Evolutionary conservation across 2,113 vertebrate genomes (phyloP), one percentile per base, ranked within the genome.

Genomic region (Ictidomys tridecemlineatus): DNA sequence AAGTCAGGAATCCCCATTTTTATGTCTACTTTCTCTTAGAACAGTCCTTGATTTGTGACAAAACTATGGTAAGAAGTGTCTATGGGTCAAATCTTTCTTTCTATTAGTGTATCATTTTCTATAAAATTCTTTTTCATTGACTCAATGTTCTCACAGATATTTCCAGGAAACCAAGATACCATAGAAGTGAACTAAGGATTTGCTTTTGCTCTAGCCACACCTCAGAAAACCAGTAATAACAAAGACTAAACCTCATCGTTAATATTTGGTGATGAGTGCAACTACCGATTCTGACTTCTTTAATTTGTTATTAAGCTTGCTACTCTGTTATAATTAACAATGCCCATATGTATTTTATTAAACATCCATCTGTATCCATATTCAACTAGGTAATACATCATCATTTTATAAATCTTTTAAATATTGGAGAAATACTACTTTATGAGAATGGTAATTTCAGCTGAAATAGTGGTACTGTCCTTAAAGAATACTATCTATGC

Each of bases 261-360:
- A 42, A 89, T 89, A 83, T 82, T 74, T 51, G 24, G 48, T 79
- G 74, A 80, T 39, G 42, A 79, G 37, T 37, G 3, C 58, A 70
- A 22, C 6, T 53, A 58, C 34, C 63, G 53, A 18, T 39, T 74
- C 1, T 63, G 37, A 58, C 67, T 74, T 82, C n/a, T 51, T 11
- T 18, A 53, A 53, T 89, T 89, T 74, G 34, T 82, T 94, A n/a
- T 74, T 94, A 45, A 65, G 9, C 20, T 74, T 20, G 63, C 48
- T 56, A 53, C 74, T 65, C 58, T 82, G 58, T 82, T n/a, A 83
- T 89, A 72, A 89, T 94, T 83, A 83, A 39, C 34, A 94, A 34
- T 17, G 53, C 83, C 13, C 74, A 87, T 22, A 69, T 70, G 24
- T 7, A 79, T 69, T 53, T n/a, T 82, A 48, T 83, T 82, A 82